Conservation (phyloP, 2,888 invertebrate species). For the Troides helena region DNA sequence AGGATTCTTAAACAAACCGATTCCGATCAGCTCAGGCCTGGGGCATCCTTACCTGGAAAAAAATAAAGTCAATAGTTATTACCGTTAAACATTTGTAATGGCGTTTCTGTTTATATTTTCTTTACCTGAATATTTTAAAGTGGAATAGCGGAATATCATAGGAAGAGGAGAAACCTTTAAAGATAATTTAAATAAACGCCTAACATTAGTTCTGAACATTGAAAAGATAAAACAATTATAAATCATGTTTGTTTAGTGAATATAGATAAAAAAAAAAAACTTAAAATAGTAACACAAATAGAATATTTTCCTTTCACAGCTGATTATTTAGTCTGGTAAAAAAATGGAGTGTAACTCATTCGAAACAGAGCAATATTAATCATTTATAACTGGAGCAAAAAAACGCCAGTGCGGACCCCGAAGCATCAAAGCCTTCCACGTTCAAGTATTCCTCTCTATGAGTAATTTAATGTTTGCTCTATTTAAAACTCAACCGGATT, state of each 20-base stretch:
- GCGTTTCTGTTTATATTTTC: constrained; percentile 7
- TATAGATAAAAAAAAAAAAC: too few relatives aligned
- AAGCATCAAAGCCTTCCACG: constrained; percentile 23
- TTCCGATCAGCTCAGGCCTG: constrained; percentile 32
- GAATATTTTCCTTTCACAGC: too few relatives aligned
- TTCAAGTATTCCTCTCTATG: constrained; percentile 21
- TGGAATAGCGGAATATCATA: background rate
- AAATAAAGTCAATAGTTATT: constrained; percentile 40
- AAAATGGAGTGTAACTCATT: background rate
- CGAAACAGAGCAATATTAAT: constrained; percentile 17
- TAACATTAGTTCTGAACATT: too few relatives aligned
- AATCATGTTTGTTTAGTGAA: too few relatives aligned
- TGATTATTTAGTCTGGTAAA: too few relatives aligned
- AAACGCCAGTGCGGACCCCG: constrained; percentile 26
- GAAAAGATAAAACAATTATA: too few relatives aligned
- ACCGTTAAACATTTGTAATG: constrained; percentile 21
- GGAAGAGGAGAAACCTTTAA: background rate
- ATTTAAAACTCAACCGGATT: constrained; percentile 26
- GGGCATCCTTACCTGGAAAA: constrained; percentile 43
- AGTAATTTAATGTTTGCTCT: constrained; percentile 28
- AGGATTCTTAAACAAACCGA: constrained; percentile 29
- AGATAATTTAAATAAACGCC: too few relatives aligned
- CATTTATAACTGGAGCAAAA: constrained; percentile 29
- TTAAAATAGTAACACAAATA: too few relatives aligned
- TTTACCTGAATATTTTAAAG: background rate